Conservation (phyloP, 2,113 vertebrate species). For the Ciconia stormi region DNA sequence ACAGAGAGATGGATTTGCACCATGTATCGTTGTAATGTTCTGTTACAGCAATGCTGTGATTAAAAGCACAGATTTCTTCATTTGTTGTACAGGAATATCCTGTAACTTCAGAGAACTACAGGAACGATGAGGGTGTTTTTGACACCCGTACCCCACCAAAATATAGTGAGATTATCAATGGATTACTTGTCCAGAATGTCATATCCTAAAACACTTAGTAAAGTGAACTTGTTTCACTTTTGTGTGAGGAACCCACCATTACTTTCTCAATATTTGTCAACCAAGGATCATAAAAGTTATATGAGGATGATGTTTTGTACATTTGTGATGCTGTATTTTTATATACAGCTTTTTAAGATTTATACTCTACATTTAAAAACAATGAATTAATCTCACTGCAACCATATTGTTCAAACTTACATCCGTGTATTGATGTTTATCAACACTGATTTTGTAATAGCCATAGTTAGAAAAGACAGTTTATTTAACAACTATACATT, state of each 20-base stretch:
- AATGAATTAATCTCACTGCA: background rate
- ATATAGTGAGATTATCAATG: background rate
- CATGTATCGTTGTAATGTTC: background rate
- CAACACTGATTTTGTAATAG: background rate
- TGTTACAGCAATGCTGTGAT: background rate
- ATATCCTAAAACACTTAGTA: background rate
- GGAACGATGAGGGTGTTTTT: background rate
- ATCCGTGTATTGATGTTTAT: background rate
- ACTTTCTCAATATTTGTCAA: background rate
- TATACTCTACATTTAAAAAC: background rate
- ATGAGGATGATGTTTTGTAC: background rate
- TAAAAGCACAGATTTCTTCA: background rate
- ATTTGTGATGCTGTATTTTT: background rate
- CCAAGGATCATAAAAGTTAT: background rate
- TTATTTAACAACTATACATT: background rate
- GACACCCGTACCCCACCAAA: background rate
- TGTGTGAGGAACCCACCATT: background rate
- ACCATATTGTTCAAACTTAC: background rate
- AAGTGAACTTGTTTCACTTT: background rate
- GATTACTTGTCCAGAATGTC: background rate
- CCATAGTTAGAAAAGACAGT: constrained; percentile 26
- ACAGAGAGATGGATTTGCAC: background rate
- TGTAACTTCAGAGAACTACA: background rate
- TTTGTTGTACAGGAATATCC: background rate
- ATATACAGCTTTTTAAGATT: background rate